Evolutionary conservation across 64 coral and sea anemone genomes (phyloP).

Genomic region (Montipora sp.): DNA sequence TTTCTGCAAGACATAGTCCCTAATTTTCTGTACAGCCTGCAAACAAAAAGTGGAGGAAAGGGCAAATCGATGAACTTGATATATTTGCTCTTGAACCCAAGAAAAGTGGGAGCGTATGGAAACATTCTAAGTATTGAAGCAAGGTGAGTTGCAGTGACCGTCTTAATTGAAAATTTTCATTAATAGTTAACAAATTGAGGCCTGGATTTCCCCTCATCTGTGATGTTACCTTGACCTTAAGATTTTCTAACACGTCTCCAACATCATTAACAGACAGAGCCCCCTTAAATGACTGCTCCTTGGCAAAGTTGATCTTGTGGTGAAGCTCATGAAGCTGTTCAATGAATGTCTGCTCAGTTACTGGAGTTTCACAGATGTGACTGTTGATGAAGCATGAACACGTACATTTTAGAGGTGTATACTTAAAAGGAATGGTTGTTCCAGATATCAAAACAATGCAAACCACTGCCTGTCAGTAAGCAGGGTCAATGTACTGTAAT

Average conservation of each 20-base stretch:
- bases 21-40: conserved; percentile 97
- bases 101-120: no score
- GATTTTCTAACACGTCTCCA: conserved; percentile 82
- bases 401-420: neutral
- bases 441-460: no score
- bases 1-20: conserved; percentile 88
- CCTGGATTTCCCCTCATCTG: no score
- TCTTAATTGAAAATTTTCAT: no score
- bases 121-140: no score
- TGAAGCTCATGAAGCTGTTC: conserved; percentile 97
- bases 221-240: conserved; percentile 85
- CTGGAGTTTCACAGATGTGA: conserved; percentile 81
- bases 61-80: no score
- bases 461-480: no score
- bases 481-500: no score
- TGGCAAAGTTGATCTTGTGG: conserved; percentile 98
- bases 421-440: neutral
- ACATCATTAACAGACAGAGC: conserved; percentile 94
- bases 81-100: no score
- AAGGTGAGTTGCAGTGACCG: no score
- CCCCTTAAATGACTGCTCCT: conserved; percentile 95
- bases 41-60: neutral
- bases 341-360: conserved; percentile 95
- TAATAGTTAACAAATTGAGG: no score
- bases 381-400: conserved; percentile 15